Evolutionary conservation across 2,797 vertebrate genomes (phyloP), one percentile per base, ranked within the genome.

Genomic region (Otolemur crassicaudatus): DNA sequence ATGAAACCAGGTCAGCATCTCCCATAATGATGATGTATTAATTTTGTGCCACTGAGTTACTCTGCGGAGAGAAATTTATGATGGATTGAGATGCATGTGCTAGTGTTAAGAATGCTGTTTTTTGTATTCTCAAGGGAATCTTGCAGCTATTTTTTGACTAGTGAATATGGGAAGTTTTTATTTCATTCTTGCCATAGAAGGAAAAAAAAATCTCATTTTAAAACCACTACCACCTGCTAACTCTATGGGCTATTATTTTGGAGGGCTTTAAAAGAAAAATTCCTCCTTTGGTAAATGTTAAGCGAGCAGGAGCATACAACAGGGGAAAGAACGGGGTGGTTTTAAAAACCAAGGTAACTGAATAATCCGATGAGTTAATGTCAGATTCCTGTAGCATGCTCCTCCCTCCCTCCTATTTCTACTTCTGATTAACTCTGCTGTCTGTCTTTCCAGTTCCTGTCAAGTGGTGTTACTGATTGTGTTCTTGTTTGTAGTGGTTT

Each of bases 381-480:
- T 96, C 98, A 98, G 98, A 98, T 97, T 98, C 97, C 98, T 98
- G 61, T 96, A 98, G 99, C 99, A 98, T 98, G 98, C 97, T 96
- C 96, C 96, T 96, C 94, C 96, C 97, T 88, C 91, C 86, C 98
- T 97, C 98, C 98, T 98, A 92, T 98, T 98, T 98, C 98, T 98
- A 96, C 97, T 98, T 98, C 97, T 98, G 98, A 98, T 99, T 99
- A 99, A 99, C 98, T 98, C 98, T 99, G 98, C 99, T 99, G 98
- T 99, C 99, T 99, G 99, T 99, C 98, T 99, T 99, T 99, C 98
- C 99, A 99, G 99, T 99, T 99, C 99, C 98, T 99, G 99, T 99
- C 99, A 95, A 99, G 99, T 99, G 99, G 98, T 99, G 98, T 98
- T 99, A 99, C 99, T 98, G 98, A 98, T 99, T 99, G 99, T 99